These are phyloP conservation scores for Chaitophorus viminalis DNA, from an alignment of 2,888 invertebrate genomes.

Conservation along the genomic window DNA sequence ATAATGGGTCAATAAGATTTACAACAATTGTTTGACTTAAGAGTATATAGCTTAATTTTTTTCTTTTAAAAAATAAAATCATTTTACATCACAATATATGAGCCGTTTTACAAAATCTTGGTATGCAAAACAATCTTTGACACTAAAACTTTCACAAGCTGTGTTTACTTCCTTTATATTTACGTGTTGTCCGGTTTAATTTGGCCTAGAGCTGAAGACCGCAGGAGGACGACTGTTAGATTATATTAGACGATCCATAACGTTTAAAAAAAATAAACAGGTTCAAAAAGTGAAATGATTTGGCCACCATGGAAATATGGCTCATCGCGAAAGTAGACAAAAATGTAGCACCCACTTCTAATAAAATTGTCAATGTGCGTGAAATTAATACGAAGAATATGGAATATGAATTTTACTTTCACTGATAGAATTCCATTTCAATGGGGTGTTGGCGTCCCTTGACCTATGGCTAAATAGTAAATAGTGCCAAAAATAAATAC, in stretches of 20 bases:
- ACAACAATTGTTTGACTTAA: not conserved
- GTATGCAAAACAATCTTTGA: slow-evolving; percentile 53
- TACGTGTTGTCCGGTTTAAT: slow-evolving; percentile 51
- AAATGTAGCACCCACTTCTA: slow-evolving; percentile 37
- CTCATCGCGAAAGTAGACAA: slow-evolving; percentile 57
- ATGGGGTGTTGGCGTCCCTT: slow-evolving; percentile 21
- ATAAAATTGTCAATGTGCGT: slow-evolving; percentile 43
- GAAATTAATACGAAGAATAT: slow-evolving; percentile 34
- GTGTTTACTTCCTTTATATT: slow-evolving; percentile 50
- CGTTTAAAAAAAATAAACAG: slow-evolving; percentile 55
- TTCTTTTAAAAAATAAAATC: not conserved
- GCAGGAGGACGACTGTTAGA: slow-evolving; percentile 37
- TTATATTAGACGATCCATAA: slow-evolving; percentile 35
- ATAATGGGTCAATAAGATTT: not conserved
- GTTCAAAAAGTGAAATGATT: slow-evolving; percentile 60
- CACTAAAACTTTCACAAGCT: slow-evolving; percentile 50
- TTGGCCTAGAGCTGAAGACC: slow-evolving; percentile 43
- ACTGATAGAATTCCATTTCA: slow-evolving; percentile 26
- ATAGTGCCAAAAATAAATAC: slow-evolving; percentile 34
- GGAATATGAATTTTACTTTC: slow-evolving; percentile 53
- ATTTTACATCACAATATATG: slow-evolving; percentile 41
- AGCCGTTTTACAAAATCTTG: slow-evolving; percentile 35
- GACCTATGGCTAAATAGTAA: not conserved
- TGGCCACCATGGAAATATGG: slow-evolving; percentile 35
- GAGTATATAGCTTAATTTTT: slow-evolving; percentile 4